Evolutionary conservation across 1,140 invertebrate genomes (phyloP), one percentile per base, ranked within the genome.

Genomic region (Anthonomus grandis): DNA sequence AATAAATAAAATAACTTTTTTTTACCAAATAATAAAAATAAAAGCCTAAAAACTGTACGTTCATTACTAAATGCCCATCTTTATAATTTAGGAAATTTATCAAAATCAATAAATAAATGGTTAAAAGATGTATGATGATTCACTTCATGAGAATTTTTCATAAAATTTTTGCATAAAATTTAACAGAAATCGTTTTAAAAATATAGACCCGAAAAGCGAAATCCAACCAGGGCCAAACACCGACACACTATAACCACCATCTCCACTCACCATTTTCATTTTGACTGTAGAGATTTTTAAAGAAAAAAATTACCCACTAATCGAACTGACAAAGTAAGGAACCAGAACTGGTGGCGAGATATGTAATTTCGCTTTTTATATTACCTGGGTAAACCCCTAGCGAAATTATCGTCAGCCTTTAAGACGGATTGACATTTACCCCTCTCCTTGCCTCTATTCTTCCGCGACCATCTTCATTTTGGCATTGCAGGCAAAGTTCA

Each of bases 191-290:
- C 27, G n/a, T 31, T n/a, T 8, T n/a, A 31, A 31, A 31, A 8
- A 31, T 31, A 31, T 8, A 31, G 3, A 13, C 37, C 15, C 37
- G 9, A 13, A 31, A 31, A 31, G 27, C 6, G 9, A 2, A 17
- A 39, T 39, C 37, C 37, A 17, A 13, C 15, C 9, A 8, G 37
- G 15, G 12, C n/a, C 10, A 50, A 50, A 13, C 47, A 50, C 47
- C 19, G 24, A n/a, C n/a, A 25, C 3, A 47, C 6, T 37, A 10
- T 27, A 36, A 22, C n/a, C 31, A 37, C 47, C 17, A 5, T 27
- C 34, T 10, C 21, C 50, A 60, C 58, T 55, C 52, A 60, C 58
- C 58, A 56, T 41, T 50, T 60, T 60, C 58, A 60, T 60, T 37
- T 50, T 60, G 36, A 41, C 12, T 38, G 18, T 34, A 8, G 41